These are phyloP conservation scores for Poeciliopsis prolifica DNA, from an alignment of 2,113 vertebrate species.

Conservation along the genomic window DNA sequence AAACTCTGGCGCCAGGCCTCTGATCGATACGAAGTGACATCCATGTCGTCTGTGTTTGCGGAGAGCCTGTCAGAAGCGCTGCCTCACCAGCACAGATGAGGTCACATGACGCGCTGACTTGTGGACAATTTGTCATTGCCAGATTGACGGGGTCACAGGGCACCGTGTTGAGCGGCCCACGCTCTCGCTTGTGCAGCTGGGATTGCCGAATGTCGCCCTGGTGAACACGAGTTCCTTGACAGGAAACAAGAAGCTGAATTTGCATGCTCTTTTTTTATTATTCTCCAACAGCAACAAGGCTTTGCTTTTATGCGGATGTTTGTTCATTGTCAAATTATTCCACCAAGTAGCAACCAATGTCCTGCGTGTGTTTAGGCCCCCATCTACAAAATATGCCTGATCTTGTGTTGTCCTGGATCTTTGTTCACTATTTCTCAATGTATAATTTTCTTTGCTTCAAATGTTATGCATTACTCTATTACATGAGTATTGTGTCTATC, in stretches of 20 bases:
- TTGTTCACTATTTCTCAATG: too few species aligned
- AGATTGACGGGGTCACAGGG: slow-evolving; percentile 44
- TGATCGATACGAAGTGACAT: slow-evolving; percentile 62
- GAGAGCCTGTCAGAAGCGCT: slow-evolving; percentile 40
- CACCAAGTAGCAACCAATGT: too few species aligned
- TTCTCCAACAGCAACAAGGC: background rate
- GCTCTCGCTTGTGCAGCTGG: background rate
- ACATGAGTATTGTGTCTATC: too few species aligned
- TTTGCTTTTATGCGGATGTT: background rate
- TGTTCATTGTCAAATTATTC: background rate
- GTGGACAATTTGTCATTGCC: slow-evolving; percentile 49
- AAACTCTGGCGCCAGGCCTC: slow-evolving; percentile 50
- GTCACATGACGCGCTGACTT: slow-evolving; percentile 45
- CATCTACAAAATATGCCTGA: too few species aligned
- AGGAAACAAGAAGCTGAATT: background rate
- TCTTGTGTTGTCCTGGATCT: too few species aligned
- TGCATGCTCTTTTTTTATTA: background rate
- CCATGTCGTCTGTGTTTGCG: slow-evolving; percentile 35
- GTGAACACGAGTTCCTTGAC: slow-evolving; percentile 34
- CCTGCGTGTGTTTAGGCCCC: too few species aligned
- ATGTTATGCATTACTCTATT: too few species aligned
- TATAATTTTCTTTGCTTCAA: too few species aligned
- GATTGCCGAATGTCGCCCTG: slow-evolving; percentile 22
- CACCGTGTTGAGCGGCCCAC: background rate
- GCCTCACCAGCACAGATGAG: slow-evolving; percentile 25